Percentiles rank a stretch among this genome's conserved stretches.
Conservation (phyloP, 2,797 vertebrate genomes). For the Odontamblyopus lacepedii region DNA sequence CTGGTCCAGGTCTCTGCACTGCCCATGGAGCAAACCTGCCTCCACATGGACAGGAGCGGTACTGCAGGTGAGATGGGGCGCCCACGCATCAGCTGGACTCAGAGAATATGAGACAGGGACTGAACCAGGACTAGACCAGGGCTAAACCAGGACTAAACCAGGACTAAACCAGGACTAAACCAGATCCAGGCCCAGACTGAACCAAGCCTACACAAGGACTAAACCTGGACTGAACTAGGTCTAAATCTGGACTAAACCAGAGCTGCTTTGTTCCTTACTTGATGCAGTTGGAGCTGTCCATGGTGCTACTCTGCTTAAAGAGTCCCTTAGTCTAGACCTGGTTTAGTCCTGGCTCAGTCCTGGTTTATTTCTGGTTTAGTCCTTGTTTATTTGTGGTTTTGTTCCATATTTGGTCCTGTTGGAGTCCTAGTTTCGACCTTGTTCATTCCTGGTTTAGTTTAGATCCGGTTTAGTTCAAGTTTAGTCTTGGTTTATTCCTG, state of each 20-base stretch:
- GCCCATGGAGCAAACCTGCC: not conserved
- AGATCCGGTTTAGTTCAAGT: too few species aligned
- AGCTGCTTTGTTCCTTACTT: too few species aligned
- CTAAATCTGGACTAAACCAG: not conserved
- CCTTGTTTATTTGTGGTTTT: too few species aligned
- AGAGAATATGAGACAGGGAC: not conserved
- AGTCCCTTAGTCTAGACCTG: not conserved
- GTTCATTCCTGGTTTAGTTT: too few species aligned
- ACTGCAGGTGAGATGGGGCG: not conserved
- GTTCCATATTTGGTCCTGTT: too few species aligned
- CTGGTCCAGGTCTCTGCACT: not conserved
- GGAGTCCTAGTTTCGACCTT: too few species aligned
- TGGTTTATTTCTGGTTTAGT: too few species aligned
- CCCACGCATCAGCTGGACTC: slow-evolving; percentile 5
- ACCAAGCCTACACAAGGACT: not conserved
- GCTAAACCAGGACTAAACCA: too few species aligned
- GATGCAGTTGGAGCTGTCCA: not conserved
- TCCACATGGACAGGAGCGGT: not conserved
- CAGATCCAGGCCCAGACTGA: not conserved
- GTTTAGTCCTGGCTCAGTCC: not conserved
- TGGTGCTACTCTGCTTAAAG: not conserved
- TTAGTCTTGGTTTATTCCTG: not conserved
- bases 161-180: not conserved
- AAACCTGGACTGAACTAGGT: not conserved
- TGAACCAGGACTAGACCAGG: not conserved